These are phyloP conservation scores for Linnaemya vulpina DNA, from an alignment of 2,888 invertebrate species.

Conservation along the genomic window DNA sequence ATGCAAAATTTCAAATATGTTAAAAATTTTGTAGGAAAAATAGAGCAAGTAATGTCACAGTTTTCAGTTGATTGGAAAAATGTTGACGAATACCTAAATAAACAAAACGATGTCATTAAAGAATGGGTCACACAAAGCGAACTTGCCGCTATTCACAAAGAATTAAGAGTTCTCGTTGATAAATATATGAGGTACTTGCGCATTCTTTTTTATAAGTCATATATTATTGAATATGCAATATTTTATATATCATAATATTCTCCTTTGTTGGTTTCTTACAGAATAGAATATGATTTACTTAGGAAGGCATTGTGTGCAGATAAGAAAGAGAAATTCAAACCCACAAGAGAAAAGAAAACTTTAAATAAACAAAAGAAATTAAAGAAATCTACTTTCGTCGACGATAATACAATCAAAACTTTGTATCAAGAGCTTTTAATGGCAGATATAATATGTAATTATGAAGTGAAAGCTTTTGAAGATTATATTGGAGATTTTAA, in stretches of 20 bases:
- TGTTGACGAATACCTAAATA: slow-evolving; percentile 81
- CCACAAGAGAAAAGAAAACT: slow-evolving; percentile 72
- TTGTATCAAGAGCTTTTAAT: slow-evolving; percentile 86
- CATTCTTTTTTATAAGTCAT: too few species aligned
- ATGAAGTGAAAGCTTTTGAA: slow-evolving; percentile 84
- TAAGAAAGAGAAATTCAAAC: slow-evolving; percentile 77
- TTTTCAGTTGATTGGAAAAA: slow-evolving; percentile 79
- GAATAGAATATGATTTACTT: slow-evolving; percentile 81
- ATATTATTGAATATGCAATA: too few species aligned
- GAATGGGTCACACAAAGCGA: slow-evolving; percentile 83
- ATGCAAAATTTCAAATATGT: too few species aligned
- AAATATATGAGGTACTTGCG: slow-evolving; percentile 82
- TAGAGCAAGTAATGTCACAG: slow-evolving; percentile 77
- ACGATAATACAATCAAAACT: slow-evolving; percentile 85
- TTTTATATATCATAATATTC: too few species aligned
- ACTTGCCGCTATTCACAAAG: slow-evolving; percentile 84
- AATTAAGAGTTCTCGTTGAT: slow-evolving; percentile 84
- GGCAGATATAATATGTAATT: slow-evolving; percentile 85
- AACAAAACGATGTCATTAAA: slow-evolving; percentile 78
- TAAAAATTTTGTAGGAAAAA: slow-evolving; percentile 71
- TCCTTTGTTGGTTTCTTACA: slow-evolving; percentile 59
- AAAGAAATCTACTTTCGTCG: slow-evolving; percentile 84
- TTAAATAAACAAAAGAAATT: slow-evolving; percentile 80
- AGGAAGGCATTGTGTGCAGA: slow-evolving; percentile 83
- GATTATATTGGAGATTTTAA: slow-evolving; percentile 88